phyloP scores from a whole-genome alignment of 2,797 vertebrate genomes.

The Coranthus polyacanthus region DNA sequence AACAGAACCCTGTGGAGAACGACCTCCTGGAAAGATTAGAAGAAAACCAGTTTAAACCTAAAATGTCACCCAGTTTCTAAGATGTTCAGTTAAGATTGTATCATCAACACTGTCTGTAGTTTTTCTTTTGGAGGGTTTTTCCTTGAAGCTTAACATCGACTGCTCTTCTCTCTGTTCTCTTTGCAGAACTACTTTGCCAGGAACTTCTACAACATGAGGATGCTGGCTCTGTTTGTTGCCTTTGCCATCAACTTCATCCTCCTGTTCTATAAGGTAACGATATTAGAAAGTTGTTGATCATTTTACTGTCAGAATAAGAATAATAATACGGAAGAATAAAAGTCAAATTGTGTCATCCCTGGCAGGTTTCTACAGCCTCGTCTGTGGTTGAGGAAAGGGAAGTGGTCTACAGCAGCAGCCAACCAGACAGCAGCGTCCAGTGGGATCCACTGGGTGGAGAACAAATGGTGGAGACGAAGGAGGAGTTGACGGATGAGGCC shows the following conservation, averaged over 20 bases:
- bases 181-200: slow-evolving; percentile 97
- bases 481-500: slow-evolving; percentile 32
- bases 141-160: too few relatives aligned
- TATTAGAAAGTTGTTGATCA: too few relatives aligned
- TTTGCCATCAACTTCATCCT: slow-evolving; percentile 99
- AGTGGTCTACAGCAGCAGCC: slow-evolving; percentile 72
- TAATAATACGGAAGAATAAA: too few relatives aligned
- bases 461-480: slow-evolving; percentile 27
- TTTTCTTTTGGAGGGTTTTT: too few relatives aligned
- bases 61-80: too few relatives aligned
- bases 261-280: slow-evolving; percentile 98
- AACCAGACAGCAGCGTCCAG: slow-evolving; percentile 71
- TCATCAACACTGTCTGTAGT: too few relatives aligned
- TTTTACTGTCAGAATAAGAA: too few relatives aligned
- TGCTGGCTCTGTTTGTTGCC: slow-evolving; percentile 96
- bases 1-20: too few relatives aligned
- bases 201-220: slow-evolving; percentile 99
- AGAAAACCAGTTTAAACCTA: too few relatives aligned
- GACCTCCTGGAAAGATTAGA: too few relatives aligned
- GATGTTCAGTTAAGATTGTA: too few relatives aligned
- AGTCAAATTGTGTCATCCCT: too few relatives aligned
- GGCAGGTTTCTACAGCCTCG: slow-evolving; percentile 93
- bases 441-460: slow-evolving; percentile 78
- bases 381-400: slow-evolving; percentile 90
- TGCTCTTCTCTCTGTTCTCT: slow-evolving; percentile 38